Percentiles rank a stretch among this genome's conserved stretches.
Evolutionary conservation across 2,113 vertebrate species (phyloP).

Genomic region (Agelaius tricolor): DNA sequence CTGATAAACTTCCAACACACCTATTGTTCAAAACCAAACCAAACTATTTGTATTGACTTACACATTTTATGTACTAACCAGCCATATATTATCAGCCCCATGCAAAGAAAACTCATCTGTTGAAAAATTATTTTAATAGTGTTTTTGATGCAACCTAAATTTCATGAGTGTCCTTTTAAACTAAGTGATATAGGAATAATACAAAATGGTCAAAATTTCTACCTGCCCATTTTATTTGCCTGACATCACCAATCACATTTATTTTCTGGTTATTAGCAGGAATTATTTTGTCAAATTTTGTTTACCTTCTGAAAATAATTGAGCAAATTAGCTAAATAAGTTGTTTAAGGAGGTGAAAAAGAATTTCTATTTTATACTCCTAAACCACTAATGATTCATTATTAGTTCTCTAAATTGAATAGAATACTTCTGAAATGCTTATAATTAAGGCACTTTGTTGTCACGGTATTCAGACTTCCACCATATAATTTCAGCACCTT

Average conservation of each 20-base stretch:
- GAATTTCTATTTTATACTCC: neutral
- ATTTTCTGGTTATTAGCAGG: neutral
- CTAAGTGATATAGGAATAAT: neutral
- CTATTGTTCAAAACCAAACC: neutral
- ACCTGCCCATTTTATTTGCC: neutral
- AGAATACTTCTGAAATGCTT: neutral
- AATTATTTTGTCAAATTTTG: neutral
- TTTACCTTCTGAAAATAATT: constrained; percentile 15
- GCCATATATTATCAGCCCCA: constrained; percentile 4
- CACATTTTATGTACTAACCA: neutral
- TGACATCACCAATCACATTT: neutral
- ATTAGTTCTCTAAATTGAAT: constrained; percentile 8
- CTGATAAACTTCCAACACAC: neutral
- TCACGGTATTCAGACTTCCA: neutral
- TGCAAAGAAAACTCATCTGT: constrained; percentile 4
- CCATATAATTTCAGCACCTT: neutral
- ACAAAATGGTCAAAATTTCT: constrained; percentile 3
- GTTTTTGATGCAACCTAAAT: neutral
- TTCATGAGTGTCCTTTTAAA: neutral
- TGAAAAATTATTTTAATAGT: constrained; percentile 65
- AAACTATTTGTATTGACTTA: neutral
- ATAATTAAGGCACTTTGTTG: neutral
- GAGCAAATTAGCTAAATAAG: neutral
- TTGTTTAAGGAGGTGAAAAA: neutral
- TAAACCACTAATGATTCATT: neutral